Conservation (phyloP, 2,888 invertebrate species). For the Bembecia ichneumoniformis region DNA sequence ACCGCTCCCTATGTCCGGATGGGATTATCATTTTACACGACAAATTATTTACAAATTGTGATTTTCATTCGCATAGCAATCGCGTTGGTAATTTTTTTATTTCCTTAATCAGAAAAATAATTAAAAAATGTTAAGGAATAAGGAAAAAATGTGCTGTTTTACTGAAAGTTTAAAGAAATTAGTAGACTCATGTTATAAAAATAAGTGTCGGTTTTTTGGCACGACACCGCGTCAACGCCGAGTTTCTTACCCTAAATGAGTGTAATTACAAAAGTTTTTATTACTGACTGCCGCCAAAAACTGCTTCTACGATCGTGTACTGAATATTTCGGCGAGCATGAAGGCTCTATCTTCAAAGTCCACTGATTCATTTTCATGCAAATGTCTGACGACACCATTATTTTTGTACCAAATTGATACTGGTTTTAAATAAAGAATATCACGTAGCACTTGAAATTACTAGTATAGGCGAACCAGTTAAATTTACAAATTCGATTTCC, state of each 20-base stretch:
- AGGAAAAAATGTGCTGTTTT: slow-evolving; percentile 13
- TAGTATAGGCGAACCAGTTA: slow-evolving; percentile 4
- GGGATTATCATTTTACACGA: slow-evolving; percentile 55
- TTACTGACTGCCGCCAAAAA: slow-evolving; percentile 63
- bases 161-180: slow-evolving; percentile 25
- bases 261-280: slow-evolving; percentile 71
- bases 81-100: slow-evolving; percentile 2
- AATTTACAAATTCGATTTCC: slow-evolving; percentile 27
- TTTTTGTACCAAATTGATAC: too few relatives aligned
- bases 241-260: slow-evolving; percentile 62
- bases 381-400: background rate
- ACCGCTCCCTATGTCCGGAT: slow-evolving; percentile 53
- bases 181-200: slow-evolving; percentile 45
- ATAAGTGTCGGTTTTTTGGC: slow-evolving; percentile 62
- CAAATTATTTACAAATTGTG: slow-evolving; percentile 62
- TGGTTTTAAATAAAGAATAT: too few relatives aligned
- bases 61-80: slow-evolving; percentile 13
- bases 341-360: background rate
- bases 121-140: too few relatives aligned
- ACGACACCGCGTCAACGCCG: slow-evolving; percentile 61
- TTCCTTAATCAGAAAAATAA: too few relatives aligned
- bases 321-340: slow-evolving; percentile 11
- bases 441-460: too few relatives aligned
- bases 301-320: slow-evolving; percentile 41
- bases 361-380: background rate